Percentiles rank a stretch among this genome's conserved stretches.
phyloP scores from a whole-genome alignment of 2,113 vertebrate genomes.

The Redunca redunca region DNA sequence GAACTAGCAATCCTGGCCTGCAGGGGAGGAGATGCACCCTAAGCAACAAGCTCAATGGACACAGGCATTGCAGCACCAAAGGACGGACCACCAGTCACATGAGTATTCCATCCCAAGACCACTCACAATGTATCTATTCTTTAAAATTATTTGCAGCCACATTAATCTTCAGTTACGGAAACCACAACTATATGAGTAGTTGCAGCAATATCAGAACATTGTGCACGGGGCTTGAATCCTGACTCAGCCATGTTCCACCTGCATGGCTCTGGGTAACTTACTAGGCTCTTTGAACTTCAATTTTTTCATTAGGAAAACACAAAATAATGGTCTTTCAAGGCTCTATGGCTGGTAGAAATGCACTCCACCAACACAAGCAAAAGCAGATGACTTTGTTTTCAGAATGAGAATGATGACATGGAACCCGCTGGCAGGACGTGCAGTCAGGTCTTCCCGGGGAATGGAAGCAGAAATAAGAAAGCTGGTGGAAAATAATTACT shows the following conservation, averaged over 20 bases:
- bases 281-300: not conserved
- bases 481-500: not conserved
- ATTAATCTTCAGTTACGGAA: not conserved
- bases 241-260: rapidly evolving
- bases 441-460: not conserved
- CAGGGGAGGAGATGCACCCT: not conserved
- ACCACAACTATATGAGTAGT: rapidly evolving
- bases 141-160: not conserved
- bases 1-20: too few species aligned
- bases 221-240: not conserved
- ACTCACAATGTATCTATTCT: not conserved
- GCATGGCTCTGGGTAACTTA: not conserved
- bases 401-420: not conserved
- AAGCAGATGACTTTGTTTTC: not conserved
- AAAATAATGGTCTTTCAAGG: not conserved
- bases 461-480: not conserved
- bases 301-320: constrained; percentile 7
- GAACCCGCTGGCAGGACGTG: rapidly evolving
- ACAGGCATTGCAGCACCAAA: not conserved
- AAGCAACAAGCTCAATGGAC: not conserved
- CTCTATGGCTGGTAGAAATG: not conserved
- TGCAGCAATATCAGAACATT: not conserved
- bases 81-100: not conserved
- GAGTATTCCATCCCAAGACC: not conserved
- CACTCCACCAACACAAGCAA: not conserved